Evolutionary conservation across 1,140 invertebrate species (phyloP).

Genomic region (Penaeus indicus): DNA sequence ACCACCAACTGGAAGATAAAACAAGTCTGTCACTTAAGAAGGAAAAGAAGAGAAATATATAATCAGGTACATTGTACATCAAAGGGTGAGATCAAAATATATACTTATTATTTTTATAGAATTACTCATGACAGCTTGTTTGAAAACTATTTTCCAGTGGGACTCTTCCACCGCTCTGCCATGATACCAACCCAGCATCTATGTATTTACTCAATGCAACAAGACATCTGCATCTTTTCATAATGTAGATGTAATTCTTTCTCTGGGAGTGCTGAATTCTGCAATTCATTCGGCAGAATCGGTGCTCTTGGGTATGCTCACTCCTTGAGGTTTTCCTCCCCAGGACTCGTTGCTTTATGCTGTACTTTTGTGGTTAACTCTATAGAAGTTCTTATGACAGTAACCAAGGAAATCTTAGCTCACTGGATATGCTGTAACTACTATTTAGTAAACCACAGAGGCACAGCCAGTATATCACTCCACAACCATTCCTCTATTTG

Average conservation of each 20-base stretch:
- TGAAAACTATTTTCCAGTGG: not conserved
- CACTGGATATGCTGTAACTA: not conserved
- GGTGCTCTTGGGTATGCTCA: no score
- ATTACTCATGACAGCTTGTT: not conserved
- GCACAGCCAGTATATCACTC: constrained; percentile 1
- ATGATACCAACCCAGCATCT: constrained; percentile 25
- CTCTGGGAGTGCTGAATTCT: not conserved
- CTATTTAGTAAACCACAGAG: constrained; percentile 15
- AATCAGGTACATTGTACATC: no score
- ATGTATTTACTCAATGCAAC: no score
- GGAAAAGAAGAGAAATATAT: no score
- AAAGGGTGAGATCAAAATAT: no score
- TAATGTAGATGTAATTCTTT: not conserved
- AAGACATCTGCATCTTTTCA: no score
- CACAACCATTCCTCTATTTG: constrained; percentile 33
- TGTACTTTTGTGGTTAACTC: constrained; percentile 35
- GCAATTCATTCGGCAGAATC: not conserved
- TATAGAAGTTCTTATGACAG: not conserved
- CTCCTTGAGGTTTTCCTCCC: constrained; percentile 14
- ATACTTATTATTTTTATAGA: no score
- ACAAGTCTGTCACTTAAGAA: constrained; percentile 26
- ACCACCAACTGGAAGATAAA: constrained; percentile 30
- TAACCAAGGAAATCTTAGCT: no score
- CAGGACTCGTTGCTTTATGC: constrained; percentile 32
- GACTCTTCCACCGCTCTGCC: constrained; percentile 21